Base-by-base conservation (phyloP, 1,140 invertebrate genomes). In the Penaeus vannamei region DNA sequence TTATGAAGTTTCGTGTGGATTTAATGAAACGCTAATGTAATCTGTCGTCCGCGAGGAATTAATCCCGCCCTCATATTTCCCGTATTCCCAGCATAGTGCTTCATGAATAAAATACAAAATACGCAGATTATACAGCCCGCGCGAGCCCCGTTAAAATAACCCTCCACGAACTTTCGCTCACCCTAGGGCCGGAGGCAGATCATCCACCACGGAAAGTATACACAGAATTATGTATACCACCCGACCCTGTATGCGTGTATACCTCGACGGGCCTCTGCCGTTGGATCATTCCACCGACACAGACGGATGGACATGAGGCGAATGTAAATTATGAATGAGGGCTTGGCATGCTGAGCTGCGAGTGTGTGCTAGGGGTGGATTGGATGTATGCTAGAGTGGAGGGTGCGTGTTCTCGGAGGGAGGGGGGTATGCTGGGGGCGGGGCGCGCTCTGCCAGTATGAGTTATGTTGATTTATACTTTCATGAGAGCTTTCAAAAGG, bases 21-120 rank as follows among this genome's bases (percentile, higher is more conserved):
- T 89, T 89, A 89, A 89, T 89, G 87, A 89, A 88, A 89, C 87
- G 87, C 81, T 89, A 89, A 89, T 89, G 82, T 89, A 89, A 89
- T 89, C 87, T 84, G 82, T 32, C 69, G 19, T 32, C 69, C 82
- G 77, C 29, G 80, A 83, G 84, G 83, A 89, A 84, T 84, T 85
- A 72, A 59, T 62, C 59, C 69, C 69, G 72, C 80, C 42, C 62
- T 46, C 36, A 79, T 53, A 81, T 66, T 82, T 62, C 32, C 77
- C 77, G 46, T 59, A 66, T 76, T 42, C 60, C 69, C 69, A 76
- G 20, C 81, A 80, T 62, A 59, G 29, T 36, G 32, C 42, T n/a
- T 59, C 66, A 64, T 32, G 53, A 72, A 77, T 36, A 46, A 84
- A 72, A 76, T 53, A 26, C 87, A 32, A 53, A 17, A 46, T 59